Evolutionary conservation across 2,888 invertebrate species (phyloP).

Genomic region (Itoplectis maculator): DNA sequence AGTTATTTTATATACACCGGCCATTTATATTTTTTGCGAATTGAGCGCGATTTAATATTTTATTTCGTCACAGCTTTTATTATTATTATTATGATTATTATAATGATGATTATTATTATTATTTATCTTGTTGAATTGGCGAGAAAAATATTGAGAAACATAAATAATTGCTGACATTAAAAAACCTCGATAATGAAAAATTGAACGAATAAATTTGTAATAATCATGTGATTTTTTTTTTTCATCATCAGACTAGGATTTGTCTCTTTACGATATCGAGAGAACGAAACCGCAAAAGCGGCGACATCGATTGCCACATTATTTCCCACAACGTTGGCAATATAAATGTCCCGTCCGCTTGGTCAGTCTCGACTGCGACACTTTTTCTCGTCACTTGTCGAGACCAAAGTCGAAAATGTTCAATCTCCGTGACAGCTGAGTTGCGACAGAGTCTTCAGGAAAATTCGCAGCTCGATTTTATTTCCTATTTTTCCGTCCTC

Average conservation of each 20-base stretch:
- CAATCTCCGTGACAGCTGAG: slow-evolving; percentile 63
- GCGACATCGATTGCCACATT: slow-evolving; percentile 30
- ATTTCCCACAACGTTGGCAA: background rate
- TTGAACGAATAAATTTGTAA: no score
- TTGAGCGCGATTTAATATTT: background rate
- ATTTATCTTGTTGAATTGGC: background rate
- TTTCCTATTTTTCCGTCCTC: no score
- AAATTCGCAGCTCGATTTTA: background rate
- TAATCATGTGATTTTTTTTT: no score
- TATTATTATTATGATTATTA: background rate
- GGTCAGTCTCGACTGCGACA: background rate
- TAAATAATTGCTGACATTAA: no score
- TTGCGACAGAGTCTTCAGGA: slow-evolving; percentile 52
- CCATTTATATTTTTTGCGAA: background rate
- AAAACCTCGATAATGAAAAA: no score
- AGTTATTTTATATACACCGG: background rate
- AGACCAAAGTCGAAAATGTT: slow-evolving; percentile 67
- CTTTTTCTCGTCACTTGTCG: slow-evolving; percentile 4
- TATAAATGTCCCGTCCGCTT: background rate
- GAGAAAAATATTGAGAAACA: background rate
- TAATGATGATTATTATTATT: no score
- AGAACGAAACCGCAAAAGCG: slow-evolving; percentile 26
- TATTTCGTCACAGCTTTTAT: background rate
- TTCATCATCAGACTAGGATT: no score
- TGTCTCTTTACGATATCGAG: no score